Evolutionary conservation across 2,888 invertebrate genomes (phyloP), one percentile per base, ranked within the genome.

Genomic region (Trachelus tabidus): DNA sequence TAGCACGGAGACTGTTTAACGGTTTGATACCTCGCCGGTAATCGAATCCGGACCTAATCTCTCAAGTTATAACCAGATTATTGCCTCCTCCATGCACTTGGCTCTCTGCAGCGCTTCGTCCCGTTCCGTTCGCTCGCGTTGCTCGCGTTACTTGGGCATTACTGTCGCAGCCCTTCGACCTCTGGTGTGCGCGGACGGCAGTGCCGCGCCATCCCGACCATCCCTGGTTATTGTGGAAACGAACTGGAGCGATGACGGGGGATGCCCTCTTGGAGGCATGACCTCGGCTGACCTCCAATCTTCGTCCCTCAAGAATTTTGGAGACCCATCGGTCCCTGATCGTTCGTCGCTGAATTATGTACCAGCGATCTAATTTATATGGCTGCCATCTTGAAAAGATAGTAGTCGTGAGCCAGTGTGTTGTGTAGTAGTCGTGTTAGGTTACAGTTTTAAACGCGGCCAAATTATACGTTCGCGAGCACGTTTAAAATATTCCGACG

Each of bases 1-100:
- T 92, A 92, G 91, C 91, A 90, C 90, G 90, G 91, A 91, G 91
- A 91, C 91, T 91, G 91, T 92, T 92, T 92, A 92, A 92, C 92
- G 91, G 91, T 91, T 91, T 91, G 91, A 91, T 92, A 91, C 92
- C 92, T 92, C 90, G 90, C 89, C 87, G 88, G 90, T 92, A 92
- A 92, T 92, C 91, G 91, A 91, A 92, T 92, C 91, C 90, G 89
- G 91, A 92, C 90, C 91, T 92, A 92, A 92, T 92, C 92, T 92
- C 92, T 92, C 92, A 92, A 92, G 90, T 92, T 92, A 90, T 92
- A 92, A 92, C 91, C 89, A 87, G 90, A 91, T 92, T 92, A 92
- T 92, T 91, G 89, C 91, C 90, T 91, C 89, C 90, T 90, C 90
- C 90, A 88, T 90, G 90, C 89, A 89, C 89, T 90, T 87, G 78